Base-by-base conservation (phyloP, 64 coral and sea anemone species). In the Cladopsammia gracilis region DNA sequence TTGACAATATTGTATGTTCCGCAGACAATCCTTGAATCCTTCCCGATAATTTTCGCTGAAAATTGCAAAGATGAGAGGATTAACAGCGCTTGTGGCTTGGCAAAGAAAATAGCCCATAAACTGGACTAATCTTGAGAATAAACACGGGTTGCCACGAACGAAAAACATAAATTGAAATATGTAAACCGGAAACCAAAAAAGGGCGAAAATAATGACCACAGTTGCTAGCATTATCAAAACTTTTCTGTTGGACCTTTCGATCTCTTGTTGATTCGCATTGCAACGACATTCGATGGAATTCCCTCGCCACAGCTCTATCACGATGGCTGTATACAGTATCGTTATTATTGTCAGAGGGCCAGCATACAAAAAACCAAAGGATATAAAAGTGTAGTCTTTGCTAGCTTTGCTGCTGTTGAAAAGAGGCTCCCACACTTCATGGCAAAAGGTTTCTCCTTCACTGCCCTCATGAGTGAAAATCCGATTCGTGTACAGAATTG, bases 41-140 rank as follows among this genome's bases (percentile, higher is more conserved):
- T 47, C 52, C 7, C 91, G 42, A 76, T 86, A 93, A 16, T 93
- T 93, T 69, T 86, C 82, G 46, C 84, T 87, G 25, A 66, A 93
- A n/a, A 70, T 77, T n/a, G 84, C 83, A 64, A 86, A 93, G 18
- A 93, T 68, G 6, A 87, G 18, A 19, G 91, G 91, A 59, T 93
- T 93, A 10, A 86, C 34, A 19, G 91, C 82, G 23, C 70, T 86
- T 25, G 72, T 86, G 25, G 82, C 91, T 75, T 93, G 91, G 49
- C 91, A 83, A 73, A 93, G 48, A n/a, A 93, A 93, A 83, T 85
- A 93, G 6, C 91, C 91, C 77, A 87, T 68, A 68, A 93, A 93
- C 5, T n/a, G 74, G 51, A 93, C 49, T n/a, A 72, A 7, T 48
- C 34, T 64, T 18, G 25, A 44, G 11, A 87, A 26, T 0, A 61